Base-by-base conservation (phyloP, 2,797 vertebrate genomes). In the Xiphorhynchus erythropygius region DNA sequence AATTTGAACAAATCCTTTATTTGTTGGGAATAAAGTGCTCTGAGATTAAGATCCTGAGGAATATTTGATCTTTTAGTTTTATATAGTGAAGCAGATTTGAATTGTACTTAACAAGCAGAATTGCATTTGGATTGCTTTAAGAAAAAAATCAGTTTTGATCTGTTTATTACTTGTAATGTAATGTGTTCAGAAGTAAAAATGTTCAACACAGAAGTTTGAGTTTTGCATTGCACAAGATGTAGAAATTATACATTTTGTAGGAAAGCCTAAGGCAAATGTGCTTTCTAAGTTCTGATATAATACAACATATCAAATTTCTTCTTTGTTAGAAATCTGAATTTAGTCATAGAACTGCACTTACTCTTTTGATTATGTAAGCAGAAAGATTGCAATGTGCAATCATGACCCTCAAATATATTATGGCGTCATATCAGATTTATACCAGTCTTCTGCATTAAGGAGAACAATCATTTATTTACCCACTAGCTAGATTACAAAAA, bases 91-190 rank as follows among this genome's bases (percentile, higher is more conserved):
- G 25, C 9, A 84, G 41, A 92, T 96, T 84, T 71, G 41, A 94
- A 77, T 59, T 86, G 10, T 93, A 78, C 22, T 89, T 96, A 93
- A 88, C 23, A 96, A 86, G 55, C 7, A 91, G 53, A 84, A 89
- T 84, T 91, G 13, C n/a, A 87, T 91, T 96, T 95, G 32, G 89
- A 94, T 88, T 93, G 59, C 82, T 95, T 94, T 47, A 70, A n/a
- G 41, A 25, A 67, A 76, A 63, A 91, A 76, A 37, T 56, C 42
- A 44, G n/a, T 55, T 93, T 93, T 85, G 50, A 92, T 95, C 24
- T 86, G 62, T 88, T 88, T 86, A 59, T 94, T 91, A 57, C 28
- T 81, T 91, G 30, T 76, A 89, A 82, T 78, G 87, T 88, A 93
- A 81, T 79, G 8, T 90, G 32, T 87, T 94, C 49, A 74, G 67